These are phyloP conservation scores for Melanostoma mellinum DNA, from an alignment of 2,888 invertebrate genomes.

Conservation along the genomic window DNA sequence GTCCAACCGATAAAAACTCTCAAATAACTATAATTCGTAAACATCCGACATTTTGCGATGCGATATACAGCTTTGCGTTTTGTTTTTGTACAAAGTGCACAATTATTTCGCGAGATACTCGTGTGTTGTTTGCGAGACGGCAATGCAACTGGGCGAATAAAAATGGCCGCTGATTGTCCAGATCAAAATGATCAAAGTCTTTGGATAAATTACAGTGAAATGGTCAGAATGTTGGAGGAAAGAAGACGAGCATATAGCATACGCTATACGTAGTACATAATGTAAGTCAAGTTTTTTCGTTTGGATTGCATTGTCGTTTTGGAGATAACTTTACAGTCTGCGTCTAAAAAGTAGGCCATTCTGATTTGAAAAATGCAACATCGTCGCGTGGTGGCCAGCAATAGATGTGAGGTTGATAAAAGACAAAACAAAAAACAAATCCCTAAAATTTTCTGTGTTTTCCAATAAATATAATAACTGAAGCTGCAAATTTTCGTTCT, in stretches of 20 bases:
- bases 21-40: constrained; percentile 73
- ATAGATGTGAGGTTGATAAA: too few species aligned
- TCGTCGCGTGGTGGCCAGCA: too few species aligned
- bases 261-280: constrained; percentile 2
- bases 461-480: too few species aligned
- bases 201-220: constrained; percentile 67
- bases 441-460: too few species aligned
- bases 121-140: constrained; percentile 11
- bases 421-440: too few species aligned
- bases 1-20: constrained; percentile 72
- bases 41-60: constrained; percentile 72
- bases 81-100: constrained; percentile 63
- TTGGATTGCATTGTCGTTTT: too few species aligned
- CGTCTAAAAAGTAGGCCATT: not conserved
- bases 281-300: not conserved
- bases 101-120: constrained; percentile 63
- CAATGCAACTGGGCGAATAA: constrained; percentile 29
- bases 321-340: not conserved
- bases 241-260: constrained; percentile 57
- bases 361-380: too few species aligned
- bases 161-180: constrained; percentile 72
- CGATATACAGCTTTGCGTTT: constrained; percentile 47
- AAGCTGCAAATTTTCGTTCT: too few species aligned
- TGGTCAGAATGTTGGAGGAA: constrained; percentile 63
- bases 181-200: constrained; percentile 67